Percentiles rank a stretch among this genome's conserved stretches.
Evolutionary conservation across 2,797 vertebrate genomes (phyloP).

Genomic region (Eidolon dupreanum): DNA sequence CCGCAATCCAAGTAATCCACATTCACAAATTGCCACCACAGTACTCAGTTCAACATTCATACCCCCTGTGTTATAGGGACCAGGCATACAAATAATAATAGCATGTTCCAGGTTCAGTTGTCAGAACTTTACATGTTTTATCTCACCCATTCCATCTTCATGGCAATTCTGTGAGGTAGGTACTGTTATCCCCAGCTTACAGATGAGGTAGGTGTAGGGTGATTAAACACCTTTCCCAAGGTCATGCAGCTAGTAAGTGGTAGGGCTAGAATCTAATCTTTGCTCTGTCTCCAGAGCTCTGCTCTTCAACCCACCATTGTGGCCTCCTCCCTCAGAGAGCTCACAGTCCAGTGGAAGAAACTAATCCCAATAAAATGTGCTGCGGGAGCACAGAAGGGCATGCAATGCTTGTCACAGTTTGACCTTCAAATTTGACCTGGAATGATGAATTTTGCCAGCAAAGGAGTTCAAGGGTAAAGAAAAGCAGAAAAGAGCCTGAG

Average conservation of each 20-base stretch:
- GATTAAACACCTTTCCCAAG: not conserved
- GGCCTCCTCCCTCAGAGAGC: not conserved
- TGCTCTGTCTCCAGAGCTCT: not conserved
- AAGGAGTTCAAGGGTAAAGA: not conserved
- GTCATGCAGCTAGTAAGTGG: not conserved
- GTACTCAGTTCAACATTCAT: no score
- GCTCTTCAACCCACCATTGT: not conserved
- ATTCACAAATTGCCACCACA: not conserved
- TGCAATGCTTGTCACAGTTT: not conserved
- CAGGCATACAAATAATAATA: not conserved
- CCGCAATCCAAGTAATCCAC: not conserved
- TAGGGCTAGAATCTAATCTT: not conserved
- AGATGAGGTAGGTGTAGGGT: not conserved
- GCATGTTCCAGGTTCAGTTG: not conserved
- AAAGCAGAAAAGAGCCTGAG: not conserved
- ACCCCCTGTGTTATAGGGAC: not conserved
- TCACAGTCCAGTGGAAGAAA: not conserved
- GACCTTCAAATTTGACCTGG: not conserved
- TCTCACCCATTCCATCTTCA: not conserved
- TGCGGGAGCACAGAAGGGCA: not conserved
- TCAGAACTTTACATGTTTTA: not conserved
- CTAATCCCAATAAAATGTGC: not conserved
- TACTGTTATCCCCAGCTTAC: not conserved
- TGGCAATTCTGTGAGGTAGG: not conserved
- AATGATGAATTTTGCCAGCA: not conserved